These are phyloP conservation scores for Rhinella marina DNA, from an alignment of 2,797 vertebrate species.

Conservation along the genomic window DNA sequence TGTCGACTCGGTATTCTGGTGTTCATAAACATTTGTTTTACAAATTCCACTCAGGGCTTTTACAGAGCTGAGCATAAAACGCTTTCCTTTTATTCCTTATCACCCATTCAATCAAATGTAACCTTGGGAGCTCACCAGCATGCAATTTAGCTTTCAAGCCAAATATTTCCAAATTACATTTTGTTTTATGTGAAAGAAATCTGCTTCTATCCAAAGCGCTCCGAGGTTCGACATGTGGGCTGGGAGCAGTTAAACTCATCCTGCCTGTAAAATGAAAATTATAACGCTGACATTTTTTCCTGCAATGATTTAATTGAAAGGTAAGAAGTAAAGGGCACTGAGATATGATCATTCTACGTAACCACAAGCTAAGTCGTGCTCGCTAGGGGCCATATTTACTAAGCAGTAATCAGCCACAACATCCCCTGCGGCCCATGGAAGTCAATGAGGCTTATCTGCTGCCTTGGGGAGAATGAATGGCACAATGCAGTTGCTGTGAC, in stretches of 20 bases:
- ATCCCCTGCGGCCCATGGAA: background rate
- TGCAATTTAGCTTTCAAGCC: conserved; percentile 63
- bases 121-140: conserved; percentile 62
- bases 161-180: conserved; percentile 64
- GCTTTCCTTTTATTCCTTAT: conserved; percentile 58
- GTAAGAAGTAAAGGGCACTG: conserved; percentile 49
- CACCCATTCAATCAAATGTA: conserved; percentile 63
- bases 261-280: conserved; percentile 54
- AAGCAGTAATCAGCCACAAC: conserved; percentile 22
- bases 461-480: background rate
- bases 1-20: conserved; percentile 58
- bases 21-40: conserved; percentile 63
- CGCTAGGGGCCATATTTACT: conserved; percentile 25
- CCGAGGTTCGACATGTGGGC: conserved; percentile 52
- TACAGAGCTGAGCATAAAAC: conserved; percentile 57
- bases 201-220: conserved; percentile 46
- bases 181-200: conserved; percentile 61
- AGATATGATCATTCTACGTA: conserved; percentile 9
- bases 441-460: background rate
- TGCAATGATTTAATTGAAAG: conserved; percentile 57
- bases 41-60: conserved; percentile 62
- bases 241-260: conserved; percentile 56
- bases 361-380: conserved; percentile 20
- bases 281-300: conserved; percentile 47
- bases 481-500: background rate